phyloP scores from a whole-genome alignment of 2,797 vertebrate species.

The Leucoraja ocellata region DNA sequence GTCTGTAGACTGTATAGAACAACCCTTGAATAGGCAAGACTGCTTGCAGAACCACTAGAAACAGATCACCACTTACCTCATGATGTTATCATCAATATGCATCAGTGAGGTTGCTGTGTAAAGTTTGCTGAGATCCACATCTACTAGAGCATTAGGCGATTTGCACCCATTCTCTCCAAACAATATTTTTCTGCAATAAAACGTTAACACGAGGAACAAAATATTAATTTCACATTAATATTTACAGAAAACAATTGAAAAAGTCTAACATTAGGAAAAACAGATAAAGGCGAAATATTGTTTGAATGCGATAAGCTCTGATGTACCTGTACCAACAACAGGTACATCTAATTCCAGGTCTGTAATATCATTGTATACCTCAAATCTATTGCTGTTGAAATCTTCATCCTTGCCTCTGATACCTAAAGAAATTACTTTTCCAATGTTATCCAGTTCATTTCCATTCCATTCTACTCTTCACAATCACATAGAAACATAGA shows the following conservation, averaged over 20 bases:
- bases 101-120: conserved; percentile 92
- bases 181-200: conserved; percentile 68
- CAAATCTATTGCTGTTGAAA: no score
- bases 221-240: neutral
- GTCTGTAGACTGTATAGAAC: neutral
- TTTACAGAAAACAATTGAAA: neutral
- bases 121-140: conserved; percentile 75
- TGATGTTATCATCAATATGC: conserved; percentile 96
- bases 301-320: no score
- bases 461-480: no score
- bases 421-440: no score
- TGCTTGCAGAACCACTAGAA: neutral
- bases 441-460: no score
- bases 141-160: conserved; percentile 58
- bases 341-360: no score
- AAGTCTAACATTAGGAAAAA: neutral
- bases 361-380: no score
- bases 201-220: neutral
- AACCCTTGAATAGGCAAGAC: neutral
- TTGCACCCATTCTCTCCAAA: conserved; percentile 68
- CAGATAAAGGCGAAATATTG: neutral
- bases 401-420: no score
- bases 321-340: no score
- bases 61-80: conserved; percentile 68
- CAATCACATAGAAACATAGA: no score